Evolutionary conservation across 2,888 invertebrate species (phyloP).

Genomic region (Slavum lentiscoides): DNA sequence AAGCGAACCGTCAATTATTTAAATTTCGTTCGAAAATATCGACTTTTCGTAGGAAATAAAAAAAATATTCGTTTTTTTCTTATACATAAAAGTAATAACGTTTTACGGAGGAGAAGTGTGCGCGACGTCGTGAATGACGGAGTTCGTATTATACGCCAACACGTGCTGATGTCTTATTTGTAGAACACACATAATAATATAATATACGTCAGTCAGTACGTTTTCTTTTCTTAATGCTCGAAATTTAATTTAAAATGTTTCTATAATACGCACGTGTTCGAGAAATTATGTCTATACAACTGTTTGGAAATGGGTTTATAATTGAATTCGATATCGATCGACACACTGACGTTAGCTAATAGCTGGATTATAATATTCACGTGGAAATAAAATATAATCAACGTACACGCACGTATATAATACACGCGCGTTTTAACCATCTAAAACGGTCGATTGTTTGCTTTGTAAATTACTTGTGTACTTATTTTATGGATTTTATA

Average conservation of each 20-base stretch:
- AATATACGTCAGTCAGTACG: neutral
- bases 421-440: too few species aligned
- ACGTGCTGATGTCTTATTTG: neutral
- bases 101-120: neutral
- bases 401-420: neutral
- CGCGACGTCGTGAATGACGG: neutral
- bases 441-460: too few species aligned
- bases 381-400: neutral
- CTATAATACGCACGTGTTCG: neutral
- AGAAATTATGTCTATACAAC: neutral
- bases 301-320: slow-evolving; percentile 1
- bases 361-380: neutral
- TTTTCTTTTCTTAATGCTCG: neutral
- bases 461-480: too few species aligned
- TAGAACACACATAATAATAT: neutral
- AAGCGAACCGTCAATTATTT: too few species aligned
- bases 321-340: slow-evolving; percentile 3
- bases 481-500: too few species aligned
- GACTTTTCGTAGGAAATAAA: too few species aligned
- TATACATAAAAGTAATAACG: too few species aligned
- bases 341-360: neutral
- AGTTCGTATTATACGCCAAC: neutral
- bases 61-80: too few species aligned
- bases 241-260: neutral
- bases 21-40: too few species aligned